Base-by-base conservation (phyloP, 2,888 invertebrate species). In the Tetragonisca angustula region DNA sequence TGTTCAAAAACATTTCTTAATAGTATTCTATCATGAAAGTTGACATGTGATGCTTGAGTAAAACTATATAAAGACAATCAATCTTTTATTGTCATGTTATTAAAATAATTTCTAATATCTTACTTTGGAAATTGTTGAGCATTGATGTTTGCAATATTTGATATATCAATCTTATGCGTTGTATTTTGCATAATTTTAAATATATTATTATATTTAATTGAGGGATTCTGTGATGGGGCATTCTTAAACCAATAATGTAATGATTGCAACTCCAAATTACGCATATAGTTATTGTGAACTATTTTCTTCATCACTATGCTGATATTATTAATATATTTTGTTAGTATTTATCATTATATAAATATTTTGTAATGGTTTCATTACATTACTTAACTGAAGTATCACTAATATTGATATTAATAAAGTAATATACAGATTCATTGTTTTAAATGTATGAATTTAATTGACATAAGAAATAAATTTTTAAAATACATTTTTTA, bases 181-280 rank as follows among this genome's bases (percentile, higher is more conserved):
- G 50, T 64, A 75, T 65, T 56, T 54, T 79, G 27, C 62, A 79
- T 73, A 54, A 67, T 76, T 1, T 79, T 74, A 36, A 56, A 56
- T 64, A 81, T 9, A 76, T 79, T 75, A 21, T n/a, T 59, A 64
- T 72, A 71, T 68, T 72, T 75, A 72, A 59, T 43, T 6, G 17
- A 24, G n/a, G 61, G 6, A 36, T 77, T 74, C 50, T 65, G 72
- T 19, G 70, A 69, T 75, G 79, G 36, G 73, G 65, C 43, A 72
- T 76, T 64, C 54, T 84, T 84, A 67, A 82, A 76, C 81, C 80
- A 87, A 80, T 78, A 70, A 86, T 64, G 72, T 19, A 81, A 59
- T 24, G 77, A 87, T 32, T 61, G 67, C 36, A 84, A 76, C 69
- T 84, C 76, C 21, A 77, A 76, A 70, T 67, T 83, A 71, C 80